Evolutionary conservation across 1,140 invertebrate species (phyloP).

Genomic region (Dinothrombium tinctorium): DNA sequence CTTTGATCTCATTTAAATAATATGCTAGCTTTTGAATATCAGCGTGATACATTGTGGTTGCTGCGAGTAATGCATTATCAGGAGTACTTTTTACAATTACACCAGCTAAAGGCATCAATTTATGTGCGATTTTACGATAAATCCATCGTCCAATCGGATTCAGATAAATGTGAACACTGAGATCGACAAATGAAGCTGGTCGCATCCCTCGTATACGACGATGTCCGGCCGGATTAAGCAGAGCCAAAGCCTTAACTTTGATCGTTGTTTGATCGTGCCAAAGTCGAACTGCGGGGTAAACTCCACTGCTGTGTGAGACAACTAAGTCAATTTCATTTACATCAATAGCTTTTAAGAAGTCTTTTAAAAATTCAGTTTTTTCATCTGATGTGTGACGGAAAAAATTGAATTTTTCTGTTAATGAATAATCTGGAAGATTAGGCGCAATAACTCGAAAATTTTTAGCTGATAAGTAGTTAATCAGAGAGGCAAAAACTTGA

Average conservation of each 20-base stretch:
- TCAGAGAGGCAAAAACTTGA: conserved; percentile 10
- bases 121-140: conserved; percentile 4
- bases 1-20: neutral
- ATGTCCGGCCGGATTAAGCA: conserved; percentile 11
- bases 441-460: conserved; percentile 11
- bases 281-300: conserved; percentile 10
- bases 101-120: conserved; percentile 4
- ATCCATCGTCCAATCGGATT: conserved; percentile 5
- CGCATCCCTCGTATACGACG: conserved; percentile 9
- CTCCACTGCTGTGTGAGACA: conserved; percentile 11
- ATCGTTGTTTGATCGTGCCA: neutral
- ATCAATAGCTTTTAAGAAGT: conserved; percentile 12
- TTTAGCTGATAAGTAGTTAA: conserved; percentile 5
- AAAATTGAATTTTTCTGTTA: conserved; percentile 6
- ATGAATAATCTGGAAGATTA: conserved; percentile 11
- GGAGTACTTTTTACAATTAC: conserved; percentile 8
- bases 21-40: conserved; percentile 7
- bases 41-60: conserved; percentile 11
- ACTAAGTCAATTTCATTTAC: conserved; percentile 11
- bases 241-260: conserved; percentile 7
- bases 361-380: conserved; percentile 12
- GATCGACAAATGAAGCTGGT: conserved; percentile 9
- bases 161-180: conserved; percentile 7
- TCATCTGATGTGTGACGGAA: conserved; percentile 13
- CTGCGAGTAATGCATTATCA: conserved; percentile 13